Evolutionary conservation across 2,797 vertebrate genomes (phyloP).

Genomic region (Tapirus indicus): DNA sequence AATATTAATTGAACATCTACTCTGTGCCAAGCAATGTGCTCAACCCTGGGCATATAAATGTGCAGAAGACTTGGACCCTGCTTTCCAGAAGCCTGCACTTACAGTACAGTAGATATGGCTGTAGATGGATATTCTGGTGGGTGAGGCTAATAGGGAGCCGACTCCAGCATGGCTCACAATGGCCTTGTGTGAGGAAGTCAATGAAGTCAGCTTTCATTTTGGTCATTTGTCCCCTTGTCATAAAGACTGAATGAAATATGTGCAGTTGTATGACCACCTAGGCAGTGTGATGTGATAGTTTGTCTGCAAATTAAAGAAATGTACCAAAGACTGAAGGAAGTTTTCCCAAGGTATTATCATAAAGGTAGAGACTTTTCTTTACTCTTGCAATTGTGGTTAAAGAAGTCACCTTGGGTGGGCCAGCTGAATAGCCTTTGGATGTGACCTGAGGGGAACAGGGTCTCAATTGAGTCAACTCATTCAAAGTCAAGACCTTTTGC

Average conservation of each 20-base stretch:
- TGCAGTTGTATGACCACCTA: neutral
- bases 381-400: neutral
- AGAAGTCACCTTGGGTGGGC: neutral
- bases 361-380: neutral
- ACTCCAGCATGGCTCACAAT: neutral
- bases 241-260: neutral
- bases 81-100: neutral
- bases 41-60: neutral
- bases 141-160: neutral
- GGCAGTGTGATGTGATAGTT: neutral
- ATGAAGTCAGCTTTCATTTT: constrained; percentile 32
- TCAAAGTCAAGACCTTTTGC: neutral
- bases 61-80: neutral
- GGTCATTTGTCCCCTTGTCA: neutral
- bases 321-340: neutral
- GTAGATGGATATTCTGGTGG: neutral
- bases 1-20: neutral
- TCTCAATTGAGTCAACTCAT: neutral
- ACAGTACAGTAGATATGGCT: neutral
- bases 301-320: constrained; percentile 14
- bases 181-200: constrained; percentile 4
- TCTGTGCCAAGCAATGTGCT: neutral
- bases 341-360: neutral
- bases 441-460: neutral
- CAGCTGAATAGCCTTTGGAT: neutral